Conservation (phyloP, 2,888 invertebrate species). For the Epicampocera succincta region DNA sequence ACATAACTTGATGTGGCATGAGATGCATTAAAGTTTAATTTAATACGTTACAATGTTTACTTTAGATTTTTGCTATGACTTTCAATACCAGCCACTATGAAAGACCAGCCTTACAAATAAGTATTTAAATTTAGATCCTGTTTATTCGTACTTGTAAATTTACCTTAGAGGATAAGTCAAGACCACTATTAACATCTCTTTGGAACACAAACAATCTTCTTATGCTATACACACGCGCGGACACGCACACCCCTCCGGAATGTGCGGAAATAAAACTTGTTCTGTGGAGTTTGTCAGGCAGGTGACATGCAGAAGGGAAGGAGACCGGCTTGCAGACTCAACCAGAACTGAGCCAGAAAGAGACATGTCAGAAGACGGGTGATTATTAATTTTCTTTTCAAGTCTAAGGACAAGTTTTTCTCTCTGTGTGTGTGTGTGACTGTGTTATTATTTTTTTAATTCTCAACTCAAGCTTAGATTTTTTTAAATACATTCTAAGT, state of each 20-base stretch:
- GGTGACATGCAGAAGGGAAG: slow-evolving; percentile 3
- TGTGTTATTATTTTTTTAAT: background rate
- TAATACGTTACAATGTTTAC: slow-evolving; percentile 28
- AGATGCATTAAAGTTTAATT: slow-evolving; percentile 2
- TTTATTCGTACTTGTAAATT: slow-evolving; percentile 23
- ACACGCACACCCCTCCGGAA: slow-evolving; percentile 53
- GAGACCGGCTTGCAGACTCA: background rate
- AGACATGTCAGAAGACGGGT: slow-evolving; percentile 54
- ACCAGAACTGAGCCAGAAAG: background rate
- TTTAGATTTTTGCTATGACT: slow-evolving; percentile 8
- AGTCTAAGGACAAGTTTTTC: slow-evolving; percentile 64
- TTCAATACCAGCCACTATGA: slow-evolving; percentile 7
- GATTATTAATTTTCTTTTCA: slow-evolving; percentile 67
- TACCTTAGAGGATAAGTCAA: slow-evolving; percentile 31
- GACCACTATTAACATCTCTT: slow-evolving; percentile 40
- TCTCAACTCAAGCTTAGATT: background rate
- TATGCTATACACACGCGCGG: no score
- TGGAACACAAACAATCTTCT: background rate
- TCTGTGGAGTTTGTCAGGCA: slow-evolving; percentile 55
- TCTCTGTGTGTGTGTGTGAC: background rate
- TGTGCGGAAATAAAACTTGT: slow-evolving; percentile 69
- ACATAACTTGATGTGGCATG: slow-evolving; percentile 32
- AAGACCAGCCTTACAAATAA: slow-evolving; percentile 9
- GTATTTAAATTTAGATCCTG: slow-evolving; percentile 66
- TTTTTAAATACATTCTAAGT: slow-evolving; percentile 47